These are phyloP conservation scores for Microtus oregoni DNA, from an alignment of 2,113 vertebrate species.

Conservation along the genomic window DNA sequence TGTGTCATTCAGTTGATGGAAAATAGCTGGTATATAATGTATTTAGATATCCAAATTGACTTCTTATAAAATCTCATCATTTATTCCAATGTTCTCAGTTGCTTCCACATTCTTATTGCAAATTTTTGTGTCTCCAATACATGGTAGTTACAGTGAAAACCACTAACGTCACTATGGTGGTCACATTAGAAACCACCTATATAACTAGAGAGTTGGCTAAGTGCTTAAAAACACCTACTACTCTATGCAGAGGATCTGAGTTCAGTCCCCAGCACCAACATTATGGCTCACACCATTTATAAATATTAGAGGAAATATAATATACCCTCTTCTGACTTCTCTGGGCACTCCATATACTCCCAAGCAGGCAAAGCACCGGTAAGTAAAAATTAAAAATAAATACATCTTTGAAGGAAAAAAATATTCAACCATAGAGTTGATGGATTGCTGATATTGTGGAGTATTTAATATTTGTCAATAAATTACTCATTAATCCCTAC, in stretches of 20 bases:
- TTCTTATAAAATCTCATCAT: neutral
- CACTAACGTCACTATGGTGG: neutral
- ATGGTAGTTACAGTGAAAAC: neutral
- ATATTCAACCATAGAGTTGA: neutral
- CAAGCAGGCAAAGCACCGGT: neutral
- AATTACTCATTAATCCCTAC: conserved; percentile 30
- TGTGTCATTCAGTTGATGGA: neutral
- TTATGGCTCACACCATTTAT: neutral
- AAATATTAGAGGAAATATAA: neutral
- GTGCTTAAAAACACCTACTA: neutral
- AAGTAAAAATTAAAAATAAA: neutral
- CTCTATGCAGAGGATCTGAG: neutral
- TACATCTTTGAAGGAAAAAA: neutral
- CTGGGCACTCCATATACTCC: neutral
- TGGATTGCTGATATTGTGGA: neutral
- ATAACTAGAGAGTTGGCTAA: neutral
- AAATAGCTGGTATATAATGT: neutral
- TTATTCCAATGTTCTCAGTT: neutral
- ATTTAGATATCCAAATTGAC: neutral
- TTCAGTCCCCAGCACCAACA: neutral
- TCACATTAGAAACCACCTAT: neutral
- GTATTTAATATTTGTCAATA: neutral
- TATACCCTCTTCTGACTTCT: neutral
- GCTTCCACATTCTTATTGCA: neutral
- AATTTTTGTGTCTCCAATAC: neutral